A percentile compares a stretch with the other conserved stretches of the same genome.
Conservation (phyloP, 2,888 invertebrate species). For the Nemotelus pantherinus region DNA sequence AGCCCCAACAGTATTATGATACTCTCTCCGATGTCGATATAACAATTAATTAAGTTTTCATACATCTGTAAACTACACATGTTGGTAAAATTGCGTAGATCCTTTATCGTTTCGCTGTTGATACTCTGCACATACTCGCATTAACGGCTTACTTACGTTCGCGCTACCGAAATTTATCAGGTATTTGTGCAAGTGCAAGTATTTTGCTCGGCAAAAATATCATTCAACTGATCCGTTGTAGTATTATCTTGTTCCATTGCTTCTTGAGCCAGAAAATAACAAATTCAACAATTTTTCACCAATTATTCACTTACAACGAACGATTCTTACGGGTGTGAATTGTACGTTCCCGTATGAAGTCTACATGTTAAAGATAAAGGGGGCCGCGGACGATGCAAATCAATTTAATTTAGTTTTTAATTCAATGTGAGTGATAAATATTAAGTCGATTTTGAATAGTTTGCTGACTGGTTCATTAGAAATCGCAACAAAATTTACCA, state of each 20-base stretch:
- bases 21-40: too few relatives aligned
- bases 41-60: conserved; percentile 37
- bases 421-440: too few relatives aligned
- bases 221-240: conserved; percentile 16
- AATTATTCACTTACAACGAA: conserved; percentile 33
- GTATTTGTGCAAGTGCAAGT: neutral
- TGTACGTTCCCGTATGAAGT: neutral
- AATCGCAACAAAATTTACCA: too few relatives aligned
- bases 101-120: conserved; percentile 29
- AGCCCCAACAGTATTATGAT: too few relatives aligned
- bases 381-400: too few relatives aligned
- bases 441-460: too few relatives aligned
- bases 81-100: conserved; percentile 34
- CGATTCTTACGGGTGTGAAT: conserved; percentile 29
- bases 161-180: conserved; percentile 24
- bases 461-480: too few relatives aligned
- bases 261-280: conserved; percentile 8
- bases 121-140: neutral
- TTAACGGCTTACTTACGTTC: neutral
- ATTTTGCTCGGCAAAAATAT: conserved; percentile 7
- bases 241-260: neutral
- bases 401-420: too few relatives aligned
- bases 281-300: conserved; percentile 41
- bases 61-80: conserved; percentile 37
- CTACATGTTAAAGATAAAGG: too few relatives aligned